Evolutionary conservation across 2,797 vertebrate genomes (phyloP).

Genomic region (Eupleurogrammus muticus): DNA sequence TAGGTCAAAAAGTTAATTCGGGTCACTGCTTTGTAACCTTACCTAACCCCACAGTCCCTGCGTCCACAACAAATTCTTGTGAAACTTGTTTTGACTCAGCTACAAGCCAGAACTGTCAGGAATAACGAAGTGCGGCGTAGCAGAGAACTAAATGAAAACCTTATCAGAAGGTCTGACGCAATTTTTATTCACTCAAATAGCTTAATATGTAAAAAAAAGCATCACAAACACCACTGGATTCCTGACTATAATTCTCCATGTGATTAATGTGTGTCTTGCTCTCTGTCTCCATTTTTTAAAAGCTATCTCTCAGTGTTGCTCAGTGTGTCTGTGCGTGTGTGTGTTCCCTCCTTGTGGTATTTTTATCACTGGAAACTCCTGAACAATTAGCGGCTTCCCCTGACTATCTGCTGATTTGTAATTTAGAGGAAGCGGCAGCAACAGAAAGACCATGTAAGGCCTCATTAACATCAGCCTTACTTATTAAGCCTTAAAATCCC

Average conservation of each 20-base stretch:
- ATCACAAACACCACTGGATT: background rate
- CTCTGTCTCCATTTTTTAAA: constrained; percentile 8
- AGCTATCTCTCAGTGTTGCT: background rate
- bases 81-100: constrained; percentile 1
- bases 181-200: background rate
- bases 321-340: background rate
- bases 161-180: background rate
- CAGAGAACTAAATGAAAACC: background rate
- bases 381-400: constrained; percentile 66
- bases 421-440: constrained; percentile 61
- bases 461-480: constrained; percentile 62
- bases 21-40: constrained; percentile 17
- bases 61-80: constrained; percentile 5
- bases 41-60: constrained; percentile 19
- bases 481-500: constrained; percentile 30
- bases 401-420: constrained; percentile 60
- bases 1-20: too few relatives aligned
- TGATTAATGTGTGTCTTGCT: background rate
- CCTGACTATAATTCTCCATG: background rate
- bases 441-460: constrained; percentile 43
- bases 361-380: constrained; percentile 70
- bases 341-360: constrained; percentile 34
- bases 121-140: background rate
- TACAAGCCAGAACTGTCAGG: background rate
- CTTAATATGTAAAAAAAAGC: background rate